Percentiles rank a stretch among this genome's conserved stretches.
Conservation (phyloP, 2,113 vertebrate genomes). For the Sturnus vulgaris region DNA sequence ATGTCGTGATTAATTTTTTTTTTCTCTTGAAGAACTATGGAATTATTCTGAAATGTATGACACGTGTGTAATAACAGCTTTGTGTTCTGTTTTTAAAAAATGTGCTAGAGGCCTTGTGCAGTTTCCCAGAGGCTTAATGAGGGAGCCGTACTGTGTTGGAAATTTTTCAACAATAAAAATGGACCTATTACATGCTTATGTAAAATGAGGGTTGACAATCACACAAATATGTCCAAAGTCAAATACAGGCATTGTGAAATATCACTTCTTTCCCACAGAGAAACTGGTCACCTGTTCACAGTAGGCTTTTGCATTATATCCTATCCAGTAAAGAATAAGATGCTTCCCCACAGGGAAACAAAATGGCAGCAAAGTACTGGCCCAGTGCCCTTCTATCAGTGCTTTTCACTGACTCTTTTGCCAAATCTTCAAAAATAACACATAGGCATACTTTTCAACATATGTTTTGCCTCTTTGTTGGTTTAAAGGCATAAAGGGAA, state of each 20-base stretch:
- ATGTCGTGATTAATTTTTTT: conserved; percentile 42
- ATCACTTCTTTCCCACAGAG: conserved; percentile 50
- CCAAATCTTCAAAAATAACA: conserved; percentile 50
- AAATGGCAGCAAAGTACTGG: conserved; percentile 51
- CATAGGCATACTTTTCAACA: conserved; percentile 44
- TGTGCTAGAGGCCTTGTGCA: background rate
- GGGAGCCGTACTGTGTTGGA: conserved; percentile 11
- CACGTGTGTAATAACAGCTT: conserved; percentile 48
- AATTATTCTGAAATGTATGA: conserved; percentile 54
- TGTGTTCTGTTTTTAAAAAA: background rate
- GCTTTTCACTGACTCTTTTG: conserved; percentile 48
- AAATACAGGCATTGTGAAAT: conserved; percentile 29
- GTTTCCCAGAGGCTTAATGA: conserved; percentile 41
- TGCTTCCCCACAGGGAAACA: conserved; percentile 43
- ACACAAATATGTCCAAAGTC: conserved; percentile 50
- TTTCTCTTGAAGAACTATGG: conserved; percentile 22
- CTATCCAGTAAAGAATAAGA: conserved; percentile 40
- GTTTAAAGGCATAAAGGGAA: conserved; percentile 28
- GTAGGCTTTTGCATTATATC: conserved; percentile 48
- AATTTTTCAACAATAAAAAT: conserved; percentile 57
- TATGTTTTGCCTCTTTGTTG: conserved; percentile 42
- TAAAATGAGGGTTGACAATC: conserved; percentile 40
- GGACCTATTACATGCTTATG: conserved; percentile 33
- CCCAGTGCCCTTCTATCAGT: conserved; percentile 24
- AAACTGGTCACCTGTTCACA: conserved; percentile 50